Base-by-base conservation (phyloP, 2,113 vertebrate species). In the Oreochromis tanganicae region DNA sequence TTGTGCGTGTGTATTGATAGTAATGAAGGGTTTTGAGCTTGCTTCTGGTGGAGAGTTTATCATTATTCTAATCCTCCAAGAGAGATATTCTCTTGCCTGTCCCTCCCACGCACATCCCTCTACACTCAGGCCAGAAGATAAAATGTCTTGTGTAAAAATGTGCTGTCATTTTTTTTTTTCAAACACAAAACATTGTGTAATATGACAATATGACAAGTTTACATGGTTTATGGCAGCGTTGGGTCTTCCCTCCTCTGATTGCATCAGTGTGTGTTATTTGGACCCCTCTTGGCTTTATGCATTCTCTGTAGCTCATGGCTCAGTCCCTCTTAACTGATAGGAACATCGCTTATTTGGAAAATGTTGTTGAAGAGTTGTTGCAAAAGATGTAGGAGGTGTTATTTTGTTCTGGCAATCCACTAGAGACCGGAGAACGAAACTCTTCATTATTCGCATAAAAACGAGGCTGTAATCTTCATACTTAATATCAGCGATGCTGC, bases 1-100 rank as follows among this genome's bases (percentile, higher is more conserved):
- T 21, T 78, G 27, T 84, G 68, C 27, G n/a, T 5, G 41, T 66
- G 32, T 48, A 66, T 54, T 83, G 89, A 92, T 81, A 80, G 52
- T 89, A 91, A 92, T 92, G 89, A 93, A 87, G 34, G 92, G 84
- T 94, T 94, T 86, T 81, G 84, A 88, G 90, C 89, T 94, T 89
- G 83, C 80, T 88, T 83, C 82, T 14, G 57, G 61, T 63, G 34
- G 81, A 91, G 86, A 92, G 86, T 94, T 92, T 82, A 86, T 91
- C 86, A 90, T 92, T 85, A 85, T 89, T 91, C 80, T 89, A 93
- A 94, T 91, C 85, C 89, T 87, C 85, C 83, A 46, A 57, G 86
- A 91, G 86, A 90, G 79, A 90, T 19, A 81, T 88, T 87, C 81
- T 86, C 78, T 80, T 82, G 56, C 73, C 82, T 66, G 68, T 56